Evolutionary conservation across 1,140 invertebrate species (phyloP).

Genomic region (Drosophila tsacasi): DNA sequence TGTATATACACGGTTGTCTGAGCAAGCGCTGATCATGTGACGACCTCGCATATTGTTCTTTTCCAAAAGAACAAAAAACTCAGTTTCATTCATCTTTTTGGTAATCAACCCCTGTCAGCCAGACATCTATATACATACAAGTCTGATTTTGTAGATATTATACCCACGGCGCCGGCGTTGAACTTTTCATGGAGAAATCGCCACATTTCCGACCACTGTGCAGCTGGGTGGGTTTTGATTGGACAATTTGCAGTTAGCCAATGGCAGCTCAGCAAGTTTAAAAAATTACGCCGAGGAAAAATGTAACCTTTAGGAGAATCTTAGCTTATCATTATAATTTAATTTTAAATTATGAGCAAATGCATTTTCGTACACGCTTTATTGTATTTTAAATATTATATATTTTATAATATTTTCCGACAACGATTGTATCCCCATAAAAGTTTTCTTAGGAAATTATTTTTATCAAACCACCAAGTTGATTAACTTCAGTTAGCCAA

Average conservation of each 20-base stretch:
- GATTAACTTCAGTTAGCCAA: too few species aligned
- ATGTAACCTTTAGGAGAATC: too few species aligned
- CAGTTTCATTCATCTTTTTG: constrained; percentile 33
- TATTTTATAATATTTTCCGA: too few species aligned
- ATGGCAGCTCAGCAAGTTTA: background rate
- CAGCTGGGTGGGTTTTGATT: background rate
- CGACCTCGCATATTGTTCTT: constrained; percentile 30
- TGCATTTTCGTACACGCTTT: too few species aligned
- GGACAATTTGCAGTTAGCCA: constrained; percentile 35
- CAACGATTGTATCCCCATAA: too few species aligned
- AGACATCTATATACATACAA: constrained; percentile 12
- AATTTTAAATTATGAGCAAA: too few species aligned
- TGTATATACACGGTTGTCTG: background rate
- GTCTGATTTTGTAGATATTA: background rate
- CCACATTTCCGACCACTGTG: constrained; percentile 15
- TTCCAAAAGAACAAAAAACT: constrained; percentile 4
- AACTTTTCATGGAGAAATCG: background rate
- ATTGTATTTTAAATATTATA: too few species aligned
- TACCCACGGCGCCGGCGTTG: constrained; percentile 23
- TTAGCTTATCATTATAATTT: too few species aligned
- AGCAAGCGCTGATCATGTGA: constrained; percentile 11
- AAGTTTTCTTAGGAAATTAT: too few species aligned
- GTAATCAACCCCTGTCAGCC: constrained; percentile 38
- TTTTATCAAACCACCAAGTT: too few species aligned
- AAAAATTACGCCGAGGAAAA: too few species aligned